Evolutionary conservation across 1,140 invertebrate species (phyloP), one percentile per base, ranked within the genome.

Genomic region (Saccostrea cuccullata): DNA sequence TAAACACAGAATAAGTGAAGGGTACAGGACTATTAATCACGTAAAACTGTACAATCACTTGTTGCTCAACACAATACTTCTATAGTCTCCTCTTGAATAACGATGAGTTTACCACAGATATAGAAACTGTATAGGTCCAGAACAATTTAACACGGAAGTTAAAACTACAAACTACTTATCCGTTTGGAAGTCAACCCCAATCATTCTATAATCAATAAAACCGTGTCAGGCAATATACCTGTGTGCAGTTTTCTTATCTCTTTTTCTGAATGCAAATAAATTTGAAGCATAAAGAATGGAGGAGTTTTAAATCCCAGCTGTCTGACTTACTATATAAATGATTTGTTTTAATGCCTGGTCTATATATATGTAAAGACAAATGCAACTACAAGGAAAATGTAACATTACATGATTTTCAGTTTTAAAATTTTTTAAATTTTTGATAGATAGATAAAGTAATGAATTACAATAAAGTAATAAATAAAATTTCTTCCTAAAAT

Each of bases 111-210:
- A 15, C 17, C 6, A 20, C 58, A 64, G 15, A 20, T 20, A 20
- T 20, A 64, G 17, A 17, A 64, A 64, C 17, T 20, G 3, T 30
- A 73, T 9, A 15, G 26, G 30, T 13, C 26, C 26, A 30, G 70
- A 77, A 77, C 26, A 73, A 26, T 30, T 5, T 5, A 77, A 77
- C 70, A 77, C 70, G 70, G 70, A 77, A 77, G 70, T 77, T 15
- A 30, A 17, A 36, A 36, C 2, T 36, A 36, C 30, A 36, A 36
- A 36, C 30, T 36, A 77, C 30, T 23, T 20, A 20, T 67, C 60
- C 20, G 30, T 67, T 67, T 67, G 23, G 60, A 23, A 77, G 30
- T 77, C 23, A 13, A 77, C 30, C 12, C 23, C 67, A 26, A 73
- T 30, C 67, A 13, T 30, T 23, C 0, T 77, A 64, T 64, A 64